A percentile compares a stretch with the other conserved stretches of the same genome.
These are phyloP conservation scores for Pollimyrus isidori DNA, from an alignment of 2,113 vertebrate genomes.

Conservation along the genomic window DNA sequence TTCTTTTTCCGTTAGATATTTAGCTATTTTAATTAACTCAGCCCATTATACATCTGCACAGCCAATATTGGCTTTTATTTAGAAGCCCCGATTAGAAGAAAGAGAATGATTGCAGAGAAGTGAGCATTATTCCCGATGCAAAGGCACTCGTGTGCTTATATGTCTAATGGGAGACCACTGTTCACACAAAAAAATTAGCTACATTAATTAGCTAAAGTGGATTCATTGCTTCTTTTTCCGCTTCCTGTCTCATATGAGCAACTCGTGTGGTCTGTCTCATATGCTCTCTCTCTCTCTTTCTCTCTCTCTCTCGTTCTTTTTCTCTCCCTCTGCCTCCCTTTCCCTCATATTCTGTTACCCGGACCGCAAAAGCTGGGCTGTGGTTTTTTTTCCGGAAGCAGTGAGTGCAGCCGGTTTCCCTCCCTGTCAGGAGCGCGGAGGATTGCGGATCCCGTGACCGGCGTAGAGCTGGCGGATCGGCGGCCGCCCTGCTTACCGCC, in stretches of 20 bases:
- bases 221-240: neutral
- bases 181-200: neutral
- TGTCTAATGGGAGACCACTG: conserved; percentile 10
- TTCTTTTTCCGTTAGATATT: neutral
- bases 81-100: conserved; percentile 10
- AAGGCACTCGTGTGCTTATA: neutral
- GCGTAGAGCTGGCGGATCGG: neutral
- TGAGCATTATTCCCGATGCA: neutral
- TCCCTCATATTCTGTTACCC: neutral
- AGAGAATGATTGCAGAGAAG: neutral
- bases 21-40: conserved; percentile 15
- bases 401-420: neutral
- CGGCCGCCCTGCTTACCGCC: neutral
- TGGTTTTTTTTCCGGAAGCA: neutral
- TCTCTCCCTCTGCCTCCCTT: too few species aligned
- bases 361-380: neutral
- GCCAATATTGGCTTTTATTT: neutral
- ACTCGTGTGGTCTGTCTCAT: neutral
- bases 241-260: neutral
- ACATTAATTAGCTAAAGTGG: conserved; percentile 18
- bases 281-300: neutral
- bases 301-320: neutral
- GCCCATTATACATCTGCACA: neutral
- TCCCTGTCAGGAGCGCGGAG: neutral
- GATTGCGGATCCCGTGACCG: neutral